Evolutionary conservation across 2,113 vertebrate genomes (phyloP), one percentile per base, ranked within the genome.

Genomic region (Lagopus leucura): DNA sequence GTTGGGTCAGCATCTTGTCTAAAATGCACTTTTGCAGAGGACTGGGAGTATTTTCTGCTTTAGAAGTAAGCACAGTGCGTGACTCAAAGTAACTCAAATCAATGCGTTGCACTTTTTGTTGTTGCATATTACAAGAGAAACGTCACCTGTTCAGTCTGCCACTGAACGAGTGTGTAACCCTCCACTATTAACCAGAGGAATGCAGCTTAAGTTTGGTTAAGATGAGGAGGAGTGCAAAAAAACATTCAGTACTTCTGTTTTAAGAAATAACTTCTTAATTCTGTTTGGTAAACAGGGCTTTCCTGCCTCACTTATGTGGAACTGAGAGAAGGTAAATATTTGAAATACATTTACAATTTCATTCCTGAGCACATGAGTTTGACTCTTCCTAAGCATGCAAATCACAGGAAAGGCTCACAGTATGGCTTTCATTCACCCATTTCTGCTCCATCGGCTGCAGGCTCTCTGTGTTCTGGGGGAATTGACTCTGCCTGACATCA

Each of bases 301-400:
- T 95, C 93, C 95, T 95, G 89, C 96, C 91, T 92, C 91, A 88
- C 87, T 96, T 95, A 94, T 94, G 82, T 92, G 93, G 95, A 95
- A 93, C 94, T 95, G 94, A 96, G 93, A 89, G 95, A 93, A 96
- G 95, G 93, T 95, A 95, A 96, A 95, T 94, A 94, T 89, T 67
- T 63, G 67, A 90, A 89, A 52, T 61, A 19, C 0, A 0, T 80
- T 89, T 55, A 30, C 54, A 40, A 3, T 60, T 36, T 47, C 50
- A 72, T 45, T 32, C 17, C 75, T 28, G 36, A 42, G 15, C 17
- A 2, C 24, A 20, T 22, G 38, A 43, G 8, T 54, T 76, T 58
- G 81, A 8, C 50, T 84, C 57, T 82, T 83, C 73, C 57, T 40
- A 50, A 83, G 70, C 81, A 79, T 91, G 78, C 48, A 52, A 13